Evolutionary conservation across 2,797 vertebrate genomes (phyloP), one percentile per base, ranked within the genome.

Genomic region (Acipenser oxyrinchus): DNA sequence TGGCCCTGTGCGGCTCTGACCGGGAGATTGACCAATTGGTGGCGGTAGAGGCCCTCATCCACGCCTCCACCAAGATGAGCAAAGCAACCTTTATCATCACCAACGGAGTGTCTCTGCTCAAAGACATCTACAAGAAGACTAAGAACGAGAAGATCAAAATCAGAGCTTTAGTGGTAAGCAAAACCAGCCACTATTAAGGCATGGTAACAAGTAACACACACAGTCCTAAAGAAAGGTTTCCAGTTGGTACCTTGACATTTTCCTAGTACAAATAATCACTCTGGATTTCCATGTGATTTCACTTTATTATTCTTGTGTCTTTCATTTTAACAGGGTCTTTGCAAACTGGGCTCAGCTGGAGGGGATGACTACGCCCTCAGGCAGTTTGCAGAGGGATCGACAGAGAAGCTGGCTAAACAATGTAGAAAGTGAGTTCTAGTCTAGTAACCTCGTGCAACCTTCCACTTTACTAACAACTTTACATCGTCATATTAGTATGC

Each of bases 121-220:
- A 99, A 75, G 91, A 96, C 55, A 93, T 99, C 76, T 99, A 99
- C 83, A 99, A 99, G 88, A 96, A 94, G 78, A 98, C 96, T 71
- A 93, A 91, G 75, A 98, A 96, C 0, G 95, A 98, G 78, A 99
- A 86, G 83, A 99, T 99, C 80, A 99, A 99, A 82, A 98, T 99
- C 57, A 90, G 95, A 48, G 87, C 96, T 0, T 84, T 99, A 71
- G 97, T 99, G 92, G 96, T 99, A 79, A 91, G 90, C 52, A 48
- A 37, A 37, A 37, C 37, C 37, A 37, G 37, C 37, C 49, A 64
- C 8, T 15, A 64, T n/a, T 55, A 8, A 49, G 6, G 10, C 62
- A 37, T 37, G 37, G 37, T 0, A 37, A 37, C 37, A 37, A 37
- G 37, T 37, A 37, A 37, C 37, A 37, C 5, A 37, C 5, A 37